Percentiles rank a stretch among this genome's conserved stretches.
Evolutionary conservation across 1,140 invertebrate species (phyloP).

Genomic region (Orchestia grillus): DNA sequence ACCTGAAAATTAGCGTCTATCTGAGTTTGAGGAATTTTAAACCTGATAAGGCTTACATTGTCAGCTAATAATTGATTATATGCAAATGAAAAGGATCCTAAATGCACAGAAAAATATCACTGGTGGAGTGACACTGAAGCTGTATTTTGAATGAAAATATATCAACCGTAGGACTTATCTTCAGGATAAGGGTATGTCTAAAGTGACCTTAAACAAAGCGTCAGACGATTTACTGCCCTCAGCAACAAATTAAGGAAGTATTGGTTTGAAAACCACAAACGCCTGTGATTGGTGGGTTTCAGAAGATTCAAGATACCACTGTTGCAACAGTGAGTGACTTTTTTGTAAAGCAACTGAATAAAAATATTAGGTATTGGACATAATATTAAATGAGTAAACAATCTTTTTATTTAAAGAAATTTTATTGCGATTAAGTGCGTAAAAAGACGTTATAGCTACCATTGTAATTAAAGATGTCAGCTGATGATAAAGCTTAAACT

Average conservation of each 20-base stretch:
- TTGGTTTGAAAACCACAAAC: slow-evolving; percentile 24
- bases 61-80: too few relatives aligned
- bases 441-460: neutral
- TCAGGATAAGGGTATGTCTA: neutral
- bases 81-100: too few relatives aligned
- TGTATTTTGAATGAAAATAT: neutral
- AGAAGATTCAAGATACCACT: neutral
- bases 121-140: too few relatives aligned
- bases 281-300: neutral
- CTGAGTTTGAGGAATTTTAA: too few relatives aligned
- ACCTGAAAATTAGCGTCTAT: too few relatives aligned
- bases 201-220: neutral
- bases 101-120: too few relatives aligned
- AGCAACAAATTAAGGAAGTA: slow-evolving; percentile 50
- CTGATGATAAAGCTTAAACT: neutral
- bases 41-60: too few relatives aligned
- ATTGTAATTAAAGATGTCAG: neutral
- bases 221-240: neutral
- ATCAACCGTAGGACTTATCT: too few relatives aligned
- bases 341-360: neutral
- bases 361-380: neutral
- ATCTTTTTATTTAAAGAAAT: neutral
- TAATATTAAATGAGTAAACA: neutral
- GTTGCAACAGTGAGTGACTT: neutral
- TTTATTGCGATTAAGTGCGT: neutral